Evolutionary conservation across 2,113 vertebrate species (phyloP).

Genomic region (Turnix velox): DNA sequence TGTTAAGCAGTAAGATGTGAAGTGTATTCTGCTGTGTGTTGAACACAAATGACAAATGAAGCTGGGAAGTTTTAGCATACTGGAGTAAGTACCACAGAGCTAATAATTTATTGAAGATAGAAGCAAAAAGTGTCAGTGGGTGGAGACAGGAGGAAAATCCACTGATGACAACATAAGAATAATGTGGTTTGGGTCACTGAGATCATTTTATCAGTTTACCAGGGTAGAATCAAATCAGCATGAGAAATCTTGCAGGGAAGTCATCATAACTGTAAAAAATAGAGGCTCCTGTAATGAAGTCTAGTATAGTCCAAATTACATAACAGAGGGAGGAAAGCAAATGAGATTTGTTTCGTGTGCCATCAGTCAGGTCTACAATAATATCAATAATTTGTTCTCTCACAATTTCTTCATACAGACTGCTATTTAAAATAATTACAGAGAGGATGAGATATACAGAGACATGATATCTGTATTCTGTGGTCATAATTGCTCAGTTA

Average conservation of each 20-base stretch:
- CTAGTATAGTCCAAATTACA: not conserved
- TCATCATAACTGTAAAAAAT: not conserved
- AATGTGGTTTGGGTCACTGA: not conserved
- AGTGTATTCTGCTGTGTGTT: not conserved
- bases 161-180: not conserved
- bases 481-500: not conserved
- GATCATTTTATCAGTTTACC: not conserved
- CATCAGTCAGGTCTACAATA: not conserved
- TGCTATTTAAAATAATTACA: not conserved
- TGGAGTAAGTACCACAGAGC: not conserved
- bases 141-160: slow-evolving; percentile 32
- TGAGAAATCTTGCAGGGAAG: not conserved
- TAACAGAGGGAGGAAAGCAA: not conserved
- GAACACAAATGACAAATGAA: not conserved
- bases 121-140: not conserved
- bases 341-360: not conserved
- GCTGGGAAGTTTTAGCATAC: not conserved
- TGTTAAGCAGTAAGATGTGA: not conserved
- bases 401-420: not conserved
- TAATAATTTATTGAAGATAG: not conserved
- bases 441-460: not conserved
- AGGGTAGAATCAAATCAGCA: not conserved
- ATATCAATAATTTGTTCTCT: not conserved
- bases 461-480: not conserved
- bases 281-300: not conserved